Evolutionary conservation across 2,113 vertebrate genomes (phyloP), one percentile per base, ranked within the genome.

Genomic region (Phoxinus phoxinus): DNA sequence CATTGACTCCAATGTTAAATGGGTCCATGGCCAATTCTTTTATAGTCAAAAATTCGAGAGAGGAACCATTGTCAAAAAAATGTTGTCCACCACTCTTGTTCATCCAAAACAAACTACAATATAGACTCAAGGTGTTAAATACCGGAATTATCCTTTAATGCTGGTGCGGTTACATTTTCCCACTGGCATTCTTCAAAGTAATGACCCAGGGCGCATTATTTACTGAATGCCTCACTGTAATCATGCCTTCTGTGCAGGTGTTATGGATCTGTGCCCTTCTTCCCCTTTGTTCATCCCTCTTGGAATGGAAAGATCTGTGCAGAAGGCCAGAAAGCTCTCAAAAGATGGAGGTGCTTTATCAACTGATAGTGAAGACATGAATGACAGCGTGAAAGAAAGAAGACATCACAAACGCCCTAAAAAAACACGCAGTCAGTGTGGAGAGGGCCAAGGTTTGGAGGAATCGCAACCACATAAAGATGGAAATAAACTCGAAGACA

Each of bases 201-300:
- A 81, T 6, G n/a, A 65, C 27, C 35, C n/a, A 80, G n/a, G 13
- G 58, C 8, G 19, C 23, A 63, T 63, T 80, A 23, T 65, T 44
- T 80, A 13, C 58, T 2, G 1, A 63, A 63, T 21, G n/a, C 15
- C 58, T 81, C 37, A 46, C 15, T 4, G 59, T 65, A 63, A 81
- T 81, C 58, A 81, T 84, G 4, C 25, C 80, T 84, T 84, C 71
- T 82, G 41, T 37, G 8, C 86, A 93, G 93, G 87, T 83, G 44
- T 85, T 46, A 6, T 56, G 0, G 91, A 93, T 44, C 93, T 91
- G 2, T 87, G 92, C 81, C 88, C 90, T 69, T 95, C 94, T 56
- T 93, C 94, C 23, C 92, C 93, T 73, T 86, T 94, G 51, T 95
- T 95, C 67, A 73, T 94, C 82, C 93, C 95, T 4, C 88, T 90